These are phyloP conservation scores for Oreocharis arfaki DNA, from an alignment of 2,113 vertebrate genomes.

Conservation along the genomic window DNA sequence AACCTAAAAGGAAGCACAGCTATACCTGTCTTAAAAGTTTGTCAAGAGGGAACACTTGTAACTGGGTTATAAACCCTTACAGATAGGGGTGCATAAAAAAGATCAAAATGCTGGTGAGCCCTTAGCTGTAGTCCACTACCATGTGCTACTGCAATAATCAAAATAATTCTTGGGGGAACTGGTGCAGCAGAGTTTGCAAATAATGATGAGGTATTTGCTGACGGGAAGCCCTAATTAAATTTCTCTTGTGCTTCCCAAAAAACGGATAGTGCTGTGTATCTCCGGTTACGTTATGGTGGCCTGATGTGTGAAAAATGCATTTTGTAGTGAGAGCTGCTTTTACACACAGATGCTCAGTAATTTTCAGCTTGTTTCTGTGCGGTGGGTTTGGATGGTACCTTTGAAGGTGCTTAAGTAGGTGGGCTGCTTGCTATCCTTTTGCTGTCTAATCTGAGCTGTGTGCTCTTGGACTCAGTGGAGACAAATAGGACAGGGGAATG, in stretches of 20 bases:
- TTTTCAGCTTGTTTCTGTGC: not conserved
- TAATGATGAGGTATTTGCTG: not conserved
- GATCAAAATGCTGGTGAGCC: not conserved
- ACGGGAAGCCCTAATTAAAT: not conserved
- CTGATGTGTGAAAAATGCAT: not conserved
- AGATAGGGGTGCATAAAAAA: not conserved
- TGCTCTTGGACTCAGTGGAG: not conserved
- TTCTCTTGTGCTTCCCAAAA: not conserved
- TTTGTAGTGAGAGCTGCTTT: not conserved
- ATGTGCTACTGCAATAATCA: not conserved
- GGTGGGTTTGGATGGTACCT: not conserved
- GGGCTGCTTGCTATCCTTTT: not conserved
- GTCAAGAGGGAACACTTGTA: not conserved
- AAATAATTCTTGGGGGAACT: not conserved
- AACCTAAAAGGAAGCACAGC: not conserved
- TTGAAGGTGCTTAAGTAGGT: not conserved
- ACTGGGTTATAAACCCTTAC: not conserved
- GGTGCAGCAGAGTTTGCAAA: not conserved
- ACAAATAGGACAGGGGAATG: not conserved
- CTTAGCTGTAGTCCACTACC: not conserved
- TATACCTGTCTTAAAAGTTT: not conserved
- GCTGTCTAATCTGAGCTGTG: not conserved
- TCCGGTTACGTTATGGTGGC: not conserved
- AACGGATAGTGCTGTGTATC: not conserved
- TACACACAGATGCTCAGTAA: not conserved